Evolutionary conservation across 2,888 invertebrate genomes (phyloP).

Genomic region (Caradrina kadenii): DNA sequence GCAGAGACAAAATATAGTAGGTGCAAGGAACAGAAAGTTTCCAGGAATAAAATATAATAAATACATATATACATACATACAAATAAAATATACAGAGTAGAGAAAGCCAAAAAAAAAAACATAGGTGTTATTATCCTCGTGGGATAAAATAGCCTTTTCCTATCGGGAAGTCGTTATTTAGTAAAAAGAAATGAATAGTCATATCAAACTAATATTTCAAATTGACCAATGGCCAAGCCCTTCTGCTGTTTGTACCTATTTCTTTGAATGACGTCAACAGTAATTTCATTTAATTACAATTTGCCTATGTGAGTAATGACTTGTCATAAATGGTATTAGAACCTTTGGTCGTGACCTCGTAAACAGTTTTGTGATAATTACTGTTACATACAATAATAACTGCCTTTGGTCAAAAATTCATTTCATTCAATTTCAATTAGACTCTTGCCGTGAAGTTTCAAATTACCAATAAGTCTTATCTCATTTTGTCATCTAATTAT

Average conservation of each 20-base stretch:
- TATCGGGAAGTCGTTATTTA: slow-evolving; percentile 15
- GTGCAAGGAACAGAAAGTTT: no score
- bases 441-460: neutral
- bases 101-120: no score
- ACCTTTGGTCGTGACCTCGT: slow-evolving; percentile 14
- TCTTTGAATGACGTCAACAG: slow-evolving; percentile 44
- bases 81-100: no score
- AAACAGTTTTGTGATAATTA: slow-evolving; percentile 22
- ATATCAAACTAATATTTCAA: slow-evolving; percentile 32
- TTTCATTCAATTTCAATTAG: neutral
- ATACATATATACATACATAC: no score
- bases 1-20: no score
- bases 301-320: slow-evolving; percentile 36
- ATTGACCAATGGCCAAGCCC: slow-evolving; percentile 34
- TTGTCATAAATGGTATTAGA: slow-evolving; percentile 29
- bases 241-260: slow-evolving; percentile 25
- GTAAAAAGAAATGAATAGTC: slow-evolving; percentile 28
- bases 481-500: no score
- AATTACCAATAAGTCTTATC: neutral
- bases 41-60: no score
- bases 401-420: neutral
- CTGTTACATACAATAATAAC: neutral
- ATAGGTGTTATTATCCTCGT: slow-evolving; percentile 13
- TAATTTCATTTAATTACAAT: slow-evolving; percentile 42
- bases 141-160: slow-evolving; percentile 1